Conservation (phyloP, 2,113 vertebrate species). For the Semicossyphus pulcher region DNA sequence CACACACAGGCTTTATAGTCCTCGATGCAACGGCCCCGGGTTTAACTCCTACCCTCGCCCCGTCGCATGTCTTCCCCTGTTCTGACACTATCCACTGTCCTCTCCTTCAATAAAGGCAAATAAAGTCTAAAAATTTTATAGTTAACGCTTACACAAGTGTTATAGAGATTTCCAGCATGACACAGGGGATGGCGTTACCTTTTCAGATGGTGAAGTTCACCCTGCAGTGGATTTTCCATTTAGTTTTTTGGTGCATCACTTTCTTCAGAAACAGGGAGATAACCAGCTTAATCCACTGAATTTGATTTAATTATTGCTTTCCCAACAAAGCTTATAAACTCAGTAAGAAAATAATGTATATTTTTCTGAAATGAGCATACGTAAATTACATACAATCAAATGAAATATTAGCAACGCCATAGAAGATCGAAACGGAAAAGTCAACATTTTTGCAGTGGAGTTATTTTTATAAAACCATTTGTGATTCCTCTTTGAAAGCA, state of each 20-base stretch:
- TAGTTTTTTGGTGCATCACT: neutral
- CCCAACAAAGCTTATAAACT: neutral
- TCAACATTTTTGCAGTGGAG: neutral
- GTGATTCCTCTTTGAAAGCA: neutral
- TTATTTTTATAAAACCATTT: neutral
- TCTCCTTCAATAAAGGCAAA: no score
- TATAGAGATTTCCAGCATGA: no score
- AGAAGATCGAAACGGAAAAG: neutral
- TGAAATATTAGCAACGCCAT: conserved; percentile 27
- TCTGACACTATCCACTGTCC: no score
- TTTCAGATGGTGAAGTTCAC: conserved; percentile 40
- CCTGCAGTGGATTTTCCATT: neutral
- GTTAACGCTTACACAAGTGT: no score
- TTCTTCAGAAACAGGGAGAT: conserved; percentile 4
- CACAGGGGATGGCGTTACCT: no score
- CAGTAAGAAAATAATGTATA: no score
- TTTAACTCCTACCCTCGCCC: no score
- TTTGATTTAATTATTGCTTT: neutral
- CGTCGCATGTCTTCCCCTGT: no score
- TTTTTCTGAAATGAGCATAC: neutral
- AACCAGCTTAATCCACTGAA: neutral
- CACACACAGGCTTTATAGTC: no score
- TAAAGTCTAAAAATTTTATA: no score
- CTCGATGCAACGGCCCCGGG: no score
- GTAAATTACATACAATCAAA: conserved; percentile 25